A percentile compares a stretch with the other conserved stretches of the same genome.
These are phyloP conservation scores for Apogon hyalosoma DNA, from an alignment of 2,797 vertebrate species.

Conservation along the genomic window DNA sequence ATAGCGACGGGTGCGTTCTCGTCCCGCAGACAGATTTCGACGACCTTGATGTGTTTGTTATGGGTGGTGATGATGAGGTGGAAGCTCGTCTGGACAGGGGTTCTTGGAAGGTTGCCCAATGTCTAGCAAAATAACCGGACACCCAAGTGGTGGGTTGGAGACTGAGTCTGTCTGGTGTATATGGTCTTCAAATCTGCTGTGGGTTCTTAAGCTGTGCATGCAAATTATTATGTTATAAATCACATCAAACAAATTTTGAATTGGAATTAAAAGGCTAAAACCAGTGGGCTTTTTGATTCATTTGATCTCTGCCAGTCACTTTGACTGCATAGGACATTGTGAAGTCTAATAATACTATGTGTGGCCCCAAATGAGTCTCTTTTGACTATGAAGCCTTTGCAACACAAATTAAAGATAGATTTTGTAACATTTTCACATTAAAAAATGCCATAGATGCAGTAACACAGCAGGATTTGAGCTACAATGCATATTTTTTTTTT, in stretches of 20 bases:
- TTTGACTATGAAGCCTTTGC: too few species aligned
- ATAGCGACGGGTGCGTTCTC: background rate
- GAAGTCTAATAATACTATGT: too few species aligned
- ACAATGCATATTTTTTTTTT: too few species aligned
- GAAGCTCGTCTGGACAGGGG: conserved; percentile 22
- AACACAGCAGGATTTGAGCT: too few species aligned
- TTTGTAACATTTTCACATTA: too few species aligned
- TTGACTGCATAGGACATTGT: too few species aligned
- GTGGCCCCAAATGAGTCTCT: too few species aligned
- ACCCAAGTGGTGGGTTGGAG: conserved; percentile 37
- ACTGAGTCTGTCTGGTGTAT: conserved; percentile 30
- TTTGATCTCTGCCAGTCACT: too few species aligned
- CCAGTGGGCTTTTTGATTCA: background rate
- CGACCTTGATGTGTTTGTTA: conserved; percentile 16
- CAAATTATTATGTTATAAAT: conserved; percentile 9
- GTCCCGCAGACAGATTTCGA: conserved; percentile 10
- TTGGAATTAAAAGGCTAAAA: background rate
- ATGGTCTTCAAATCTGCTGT: conserved; percentile 23
- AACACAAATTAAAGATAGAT: too few species aligned
- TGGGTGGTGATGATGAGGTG: conserved; percentile 22
- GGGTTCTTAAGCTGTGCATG: conserved; percentile 9
- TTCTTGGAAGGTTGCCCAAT: conserved; percentile 24
- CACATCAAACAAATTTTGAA: background rate
- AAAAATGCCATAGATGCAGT: too few species aligned
- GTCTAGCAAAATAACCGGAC: conserved; percentile 25